phyloP scores from a whole-genome alignment of 2,797 vertebrate species.

The Sebastes steindachneri region DNA sequence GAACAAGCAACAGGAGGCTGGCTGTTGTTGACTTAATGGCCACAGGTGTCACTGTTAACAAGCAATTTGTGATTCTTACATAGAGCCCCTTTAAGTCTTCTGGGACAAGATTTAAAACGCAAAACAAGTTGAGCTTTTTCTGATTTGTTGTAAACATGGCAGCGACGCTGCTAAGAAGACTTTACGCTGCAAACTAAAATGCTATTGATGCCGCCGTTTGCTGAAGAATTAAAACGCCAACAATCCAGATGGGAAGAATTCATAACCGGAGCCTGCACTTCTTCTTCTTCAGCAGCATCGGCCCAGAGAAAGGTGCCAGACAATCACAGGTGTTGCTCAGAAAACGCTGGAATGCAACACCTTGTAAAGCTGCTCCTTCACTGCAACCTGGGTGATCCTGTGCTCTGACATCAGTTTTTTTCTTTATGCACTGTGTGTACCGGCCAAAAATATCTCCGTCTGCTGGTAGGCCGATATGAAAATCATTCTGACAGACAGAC shows the following conservation, averaged over 20 bases:
- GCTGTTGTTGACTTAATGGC: too few species aligned
- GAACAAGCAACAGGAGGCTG: too few species aligned
- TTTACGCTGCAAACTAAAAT: not conserved
- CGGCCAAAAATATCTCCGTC: not conserved
- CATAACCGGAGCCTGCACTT: not conserved
- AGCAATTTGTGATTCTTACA: too few species aligned
- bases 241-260: slow-evolving; percentile 8
- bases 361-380: slow-evolving; percentile 17
- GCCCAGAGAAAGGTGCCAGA: not conserved
- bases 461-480: not conserved
- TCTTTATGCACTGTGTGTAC: not conserved
- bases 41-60: too few species aligned
- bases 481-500: slow-evolving; percentile 22
- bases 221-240: not conserved
- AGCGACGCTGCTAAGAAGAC: not conserved
- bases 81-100: not conserved
- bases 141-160: slow-evolving; percentile 11
- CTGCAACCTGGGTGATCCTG: slow-evolving; percentile 11
- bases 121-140: not conserved
- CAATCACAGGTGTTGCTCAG: slow-evolving; percentile 16
- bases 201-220: not conserved
- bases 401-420: not conserved
- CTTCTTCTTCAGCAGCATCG: not conserved
- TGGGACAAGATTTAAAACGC: slow-evolving; percentile 21
- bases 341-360: slow-evolving; percentile 17